Percentiles rank a stretch among this genome's conserved stretches.
phyloP scores from a whole-genome alignment of 2,888 invertebrate species.

The Mamestra brassicae region DNA sequence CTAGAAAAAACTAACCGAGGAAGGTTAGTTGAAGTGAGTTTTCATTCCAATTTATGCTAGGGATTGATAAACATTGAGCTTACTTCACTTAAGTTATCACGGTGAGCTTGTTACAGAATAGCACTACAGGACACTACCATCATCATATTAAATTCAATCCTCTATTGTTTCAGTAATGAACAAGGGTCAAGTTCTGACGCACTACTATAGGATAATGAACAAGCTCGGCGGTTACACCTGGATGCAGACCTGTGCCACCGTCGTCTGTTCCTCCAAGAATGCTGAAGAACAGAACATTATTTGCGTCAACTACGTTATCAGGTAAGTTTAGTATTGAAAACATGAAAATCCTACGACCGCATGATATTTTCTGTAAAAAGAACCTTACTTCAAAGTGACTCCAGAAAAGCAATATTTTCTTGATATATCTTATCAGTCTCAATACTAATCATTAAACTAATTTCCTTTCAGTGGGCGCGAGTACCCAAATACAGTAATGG shows the following conservation, averaged over 20 bases:
- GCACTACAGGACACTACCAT: not conserved
- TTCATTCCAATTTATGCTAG: no score
- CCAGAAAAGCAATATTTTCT: no score
- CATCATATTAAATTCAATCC: not conserved
- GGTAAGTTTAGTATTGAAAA: constrained; percentile 89
- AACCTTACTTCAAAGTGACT: no score
- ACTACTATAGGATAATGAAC: constrained; percentile 99
- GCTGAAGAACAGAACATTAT: constrained; percentile 99
- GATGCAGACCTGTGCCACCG: constrained; percentile 99
- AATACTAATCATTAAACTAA: constrained; percentile 17
- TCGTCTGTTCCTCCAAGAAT: constrained; percentile 98
- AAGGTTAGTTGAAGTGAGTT: no score
- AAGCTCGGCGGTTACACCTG: constrained; percentile 99
- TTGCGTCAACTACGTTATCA: constrained; percentile 99
- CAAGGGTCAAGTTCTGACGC: constrained; percentile 99
- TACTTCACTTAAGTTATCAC: no score
- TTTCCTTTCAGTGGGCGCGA: constrained; percentile 94
- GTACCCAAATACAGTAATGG: constrained; percentile 97
- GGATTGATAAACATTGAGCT: no score
- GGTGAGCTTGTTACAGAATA: no score
- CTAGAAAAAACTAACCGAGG: no score
- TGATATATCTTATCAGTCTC: no score
- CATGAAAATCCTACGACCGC: not conserved
- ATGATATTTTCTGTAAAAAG: no score
- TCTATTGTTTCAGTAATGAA: constrained; percentile 94